Conservation (phyloP, 2,888 invertebrate species). For the Gasteruption jaculator region DNA sequence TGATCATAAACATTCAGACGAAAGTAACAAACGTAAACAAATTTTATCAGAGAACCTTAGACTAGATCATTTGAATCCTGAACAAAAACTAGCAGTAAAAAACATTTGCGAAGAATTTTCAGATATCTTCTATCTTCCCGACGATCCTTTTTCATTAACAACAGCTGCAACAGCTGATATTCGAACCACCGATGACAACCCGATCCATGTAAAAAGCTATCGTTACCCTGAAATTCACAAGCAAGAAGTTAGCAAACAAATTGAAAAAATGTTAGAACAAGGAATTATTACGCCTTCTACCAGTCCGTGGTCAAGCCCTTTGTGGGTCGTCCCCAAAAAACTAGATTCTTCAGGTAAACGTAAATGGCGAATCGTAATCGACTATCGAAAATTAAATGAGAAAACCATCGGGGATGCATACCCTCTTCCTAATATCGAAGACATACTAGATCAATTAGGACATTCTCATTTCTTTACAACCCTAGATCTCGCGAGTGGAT, state of each 20-base stretch:
- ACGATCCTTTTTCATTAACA: too few relatives aligned
- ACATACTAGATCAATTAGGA: conserved; percentile 16
- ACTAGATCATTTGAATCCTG: too few relatives aligned
- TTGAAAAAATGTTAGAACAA: not conserved
- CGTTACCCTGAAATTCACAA: not conserved
- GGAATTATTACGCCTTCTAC: not conserved
- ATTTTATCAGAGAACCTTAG: too few relatives aligned
- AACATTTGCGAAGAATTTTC: too few relatives aligned
- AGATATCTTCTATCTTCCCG: too few relatives aligned
- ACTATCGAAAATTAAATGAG: conserved; percentile 15
- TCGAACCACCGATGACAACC: not conserved
- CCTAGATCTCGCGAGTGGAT: too few relatives aligned
- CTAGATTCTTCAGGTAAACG: conserved; percentile 12
- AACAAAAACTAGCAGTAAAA: too few relatives aligned
- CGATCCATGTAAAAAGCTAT: not conserved
- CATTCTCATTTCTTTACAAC: too few relatives aligned
- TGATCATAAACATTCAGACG: too few relatives aligned
- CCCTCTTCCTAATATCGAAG: conserved; percentile 15
- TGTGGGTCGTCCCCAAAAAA: conserved; percentile 7
- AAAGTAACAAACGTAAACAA: too few relatives aligned
- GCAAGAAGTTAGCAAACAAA: not conserved
- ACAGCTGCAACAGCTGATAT: too few relatives aligned
- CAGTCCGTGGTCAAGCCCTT: not conserved
- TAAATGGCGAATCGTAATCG: conserved; percentile 19
- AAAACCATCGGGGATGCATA: conserved; percentile 15